Evolutionary conservation across 53 echinoderm and acorn worm species (phyloP).

Genomic region (Glandiceps talaboti): DNA sequence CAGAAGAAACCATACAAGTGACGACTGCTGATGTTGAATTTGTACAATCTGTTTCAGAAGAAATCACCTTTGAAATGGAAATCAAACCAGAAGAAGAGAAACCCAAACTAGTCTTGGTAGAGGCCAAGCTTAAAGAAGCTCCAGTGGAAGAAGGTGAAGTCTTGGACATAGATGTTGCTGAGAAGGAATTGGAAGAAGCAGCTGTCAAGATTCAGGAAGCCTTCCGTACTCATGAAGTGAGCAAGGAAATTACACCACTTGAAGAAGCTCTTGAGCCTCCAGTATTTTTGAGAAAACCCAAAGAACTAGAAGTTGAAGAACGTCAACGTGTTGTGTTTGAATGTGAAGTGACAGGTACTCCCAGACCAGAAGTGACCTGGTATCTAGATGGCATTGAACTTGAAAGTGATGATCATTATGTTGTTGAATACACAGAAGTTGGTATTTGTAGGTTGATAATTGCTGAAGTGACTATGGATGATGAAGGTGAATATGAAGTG

Average conservation of each 20-base stretch:
- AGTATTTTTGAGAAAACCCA: conserved; percentile 63
- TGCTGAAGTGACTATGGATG: conserved; percentile 46
- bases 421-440: conserved; percentile 73
- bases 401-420: conserved; percentile 57
- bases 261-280: conserved; percentile 79
- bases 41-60: neutral
- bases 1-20: conserved; percentile 8
- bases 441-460: conserved; percentile 73
- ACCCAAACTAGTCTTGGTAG: neutral
- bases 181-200: neutral
- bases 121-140: neutral
- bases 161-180: neutral
- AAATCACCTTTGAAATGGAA: conserved; percentile 22
- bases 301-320: conserved; percentile 39
- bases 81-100: neutral
- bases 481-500: conserved; percentile 69
- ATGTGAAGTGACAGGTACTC: conserved; percentile 70
- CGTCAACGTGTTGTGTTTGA: conserved; percentile 60
- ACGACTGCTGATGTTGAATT: neutral
- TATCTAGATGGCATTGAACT: conserved; percentile 62
- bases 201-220: neutral
- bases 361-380: conserved; percentile 80
- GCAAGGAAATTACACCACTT: conserved; percentile 3
- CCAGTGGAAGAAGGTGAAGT: neutral
- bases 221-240: neutral